These are phyloP conservation scores for Drosophila mercatorum DNA, from an alignment of 2,888 invertebrate genomes.

Conservation along the genomic window DNA sequence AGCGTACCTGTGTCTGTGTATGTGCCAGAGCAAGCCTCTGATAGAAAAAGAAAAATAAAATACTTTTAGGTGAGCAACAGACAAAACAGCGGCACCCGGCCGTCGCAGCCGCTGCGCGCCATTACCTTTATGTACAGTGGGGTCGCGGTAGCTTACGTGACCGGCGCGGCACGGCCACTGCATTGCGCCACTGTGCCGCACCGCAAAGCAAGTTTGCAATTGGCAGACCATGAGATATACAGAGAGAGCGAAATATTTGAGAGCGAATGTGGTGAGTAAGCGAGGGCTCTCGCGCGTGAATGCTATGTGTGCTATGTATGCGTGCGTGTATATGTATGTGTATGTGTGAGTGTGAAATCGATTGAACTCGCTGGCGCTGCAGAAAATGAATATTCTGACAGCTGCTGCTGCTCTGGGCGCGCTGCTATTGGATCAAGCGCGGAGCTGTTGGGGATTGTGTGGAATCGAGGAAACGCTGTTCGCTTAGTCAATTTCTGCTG, in stretches of 20 bases:
- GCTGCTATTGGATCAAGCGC: conserved; percentile 8
- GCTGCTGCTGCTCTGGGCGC: conserved; percentile 34
- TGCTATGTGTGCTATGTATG: not conserved
- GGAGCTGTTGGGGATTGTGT: not conserved
- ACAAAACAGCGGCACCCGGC: conserved; percentile 44
- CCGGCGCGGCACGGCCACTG: conserved; percentile 43
- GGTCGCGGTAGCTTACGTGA: conserved; percentile 51
- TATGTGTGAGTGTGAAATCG: conserved; percentile 45
- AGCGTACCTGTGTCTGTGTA: conserved; percentile 13
- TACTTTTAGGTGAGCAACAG: conserved; percentile 50
- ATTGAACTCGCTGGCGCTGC: conserved; percentile 55
- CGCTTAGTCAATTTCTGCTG: conserved; percentile 27
- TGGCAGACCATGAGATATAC: conserved; percentile 13
- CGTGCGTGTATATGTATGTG: conserved; percentile 14
- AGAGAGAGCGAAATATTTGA: not conserved
- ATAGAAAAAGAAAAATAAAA: conserved; percentile 16
- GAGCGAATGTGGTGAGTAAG: conserved; percentile 49
- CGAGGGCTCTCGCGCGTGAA: conserved; percentile 1
- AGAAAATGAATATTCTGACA: conserved; percentile 56
- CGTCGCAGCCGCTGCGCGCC: conserved; percentile 20
- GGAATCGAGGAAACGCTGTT: not conserved
- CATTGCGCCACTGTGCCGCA: conserved; percentile 64
- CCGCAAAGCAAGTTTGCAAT: conserved; percentile 50
- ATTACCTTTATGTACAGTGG: conserved; percentile 53
- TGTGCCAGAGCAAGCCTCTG: conserved; percentile 6